Evolutionary conservation across 2,113 vertebrate species (phyloP), one percentile per base, ranked within the genome.

Genomic region (Todiramphus chloris): DNA sequence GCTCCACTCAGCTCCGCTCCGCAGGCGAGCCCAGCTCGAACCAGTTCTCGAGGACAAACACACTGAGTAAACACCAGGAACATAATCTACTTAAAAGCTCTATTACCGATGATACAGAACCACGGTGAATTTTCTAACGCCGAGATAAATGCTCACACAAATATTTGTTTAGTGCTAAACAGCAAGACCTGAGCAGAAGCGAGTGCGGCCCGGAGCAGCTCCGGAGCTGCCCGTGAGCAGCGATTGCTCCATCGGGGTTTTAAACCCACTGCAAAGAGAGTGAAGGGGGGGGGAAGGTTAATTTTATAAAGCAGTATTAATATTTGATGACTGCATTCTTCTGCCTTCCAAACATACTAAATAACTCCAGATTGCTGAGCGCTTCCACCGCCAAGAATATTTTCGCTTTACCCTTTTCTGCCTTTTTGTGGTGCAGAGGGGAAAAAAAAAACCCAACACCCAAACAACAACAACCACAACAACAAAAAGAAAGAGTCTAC

Each of bases 241-340:
- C 4, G 2, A 66, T 30, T 60, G 44, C 64, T 90, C 60, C 70
- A 19, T 16, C 16, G 7, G 14, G 72, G 60, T 48, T 74, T 78
- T 72, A 39, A 85, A 74, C 12, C 15, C 3, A 0, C 60, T 25
- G 39, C 48, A 28, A 10, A 24, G 33, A 24, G 41, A 4, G 7
- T 11, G 33, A 59, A 35, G 18, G 55, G 56, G 56, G 13, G 19
- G 69, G 25, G 46, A 20, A 10, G 16, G 10, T 28, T 55, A 15
- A 73, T 90, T 79, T 85, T 43, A 44, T 80, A 89, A 72, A 92
- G 78, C 35, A 51, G 16, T 41, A 85, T 96, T 92, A 94, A 83
- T 84, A 87, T 85, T 78, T 94, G 48, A 85, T 50, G 66, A 79
- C 66, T 74, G 75, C 84, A 28, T 58, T 51, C 77, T 58, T 69